Evolutionary conservation across 2,113 vertebrate genomes (phyloP).

Genomic region (Coreoperca whiteheadi): DNA sequence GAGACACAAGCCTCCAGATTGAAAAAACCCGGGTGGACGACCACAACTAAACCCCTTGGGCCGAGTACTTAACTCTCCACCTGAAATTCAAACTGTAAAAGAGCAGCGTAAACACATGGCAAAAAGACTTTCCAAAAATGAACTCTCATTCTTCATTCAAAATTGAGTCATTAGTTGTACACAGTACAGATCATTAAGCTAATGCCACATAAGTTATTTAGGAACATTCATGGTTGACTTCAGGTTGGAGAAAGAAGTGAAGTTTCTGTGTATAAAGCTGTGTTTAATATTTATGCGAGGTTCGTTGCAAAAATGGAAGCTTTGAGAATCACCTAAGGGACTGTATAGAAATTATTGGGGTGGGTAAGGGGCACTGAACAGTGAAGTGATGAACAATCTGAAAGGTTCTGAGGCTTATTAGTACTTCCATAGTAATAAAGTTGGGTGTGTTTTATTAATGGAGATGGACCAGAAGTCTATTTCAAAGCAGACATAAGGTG

Average conservation of each 20-base stretch:
- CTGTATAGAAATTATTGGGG: background rate
- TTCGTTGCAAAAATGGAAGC: background rate
- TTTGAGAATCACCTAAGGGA: background rate
- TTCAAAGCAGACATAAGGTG: too few species aligned
- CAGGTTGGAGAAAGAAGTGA: conserved; percentile 19
- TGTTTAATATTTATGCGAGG: conserved; percentile 3
- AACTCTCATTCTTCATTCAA: conserved; percentile 48
- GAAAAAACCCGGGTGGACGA: conserved; percentile 32
- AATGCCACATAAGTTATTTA: conserved; percentile 58
- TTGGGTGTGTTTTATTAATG: too few species aligned
- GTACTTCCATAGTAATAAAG: too few species aligned
- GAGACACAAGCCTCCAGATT: conserved; percentile 38
- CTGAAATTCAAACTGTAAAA: conserved; percentile 47
- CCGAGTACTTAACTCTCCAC: conserved; percentile 20
- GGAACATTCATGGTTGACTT: conserved; percentile 49
- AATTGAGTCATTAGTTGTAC: conserved; percentile 51
- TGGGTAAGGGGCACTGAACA: background rate
- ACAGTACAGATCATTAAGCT: conserved; percentile 59
- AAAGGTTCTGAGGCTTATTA: too few species aligned
- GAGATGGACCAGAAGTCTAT: too few species aligned
- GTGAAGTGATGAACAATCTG: background rate
- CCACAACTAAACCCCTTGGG: conserved; percentile 26
- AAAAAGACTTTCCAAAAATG: conserved; percentile 48
- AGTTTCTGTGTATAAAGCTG: conserved; percentile 4
- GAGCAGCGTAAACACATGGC: conserved; percentile 51